Conservation (phyloP, 2,113 vertebrate species). For the Hippopotamus amphibius region DNA sequence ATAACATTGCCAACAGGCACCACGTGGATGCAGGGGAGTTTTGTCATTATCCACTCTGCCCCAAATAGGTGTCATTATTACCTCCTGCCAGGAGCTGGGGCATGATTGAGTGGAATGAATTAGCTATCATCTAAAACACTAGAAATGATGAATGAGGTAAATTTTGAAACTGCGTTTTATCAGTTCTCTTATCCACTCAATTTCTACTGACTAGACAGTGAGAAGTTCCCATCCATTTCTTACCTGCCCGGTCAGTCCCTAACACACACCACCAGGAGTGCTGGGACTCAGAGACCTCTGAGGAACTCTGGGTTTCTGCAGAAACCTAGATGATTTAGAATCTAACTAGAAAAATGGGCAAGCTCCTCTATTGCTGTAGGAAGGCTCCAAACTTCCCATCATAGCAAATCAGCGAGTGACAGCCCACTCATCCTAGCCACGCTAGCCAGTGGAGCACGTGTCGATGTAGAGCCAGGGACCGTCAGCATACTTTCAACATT, state of each 20-base stretch:
- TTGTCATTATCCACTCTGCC: constrained; percentile 68
- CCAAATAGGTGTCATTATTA: constrained; percentile 65
- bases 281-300: background rate
- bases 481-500: background rate
- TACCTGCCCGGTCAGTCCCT: background rate
- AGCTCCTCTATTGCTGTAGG: background rate
- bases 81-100: constrained; percentile 63
- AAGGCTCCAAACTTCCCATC: background rate
- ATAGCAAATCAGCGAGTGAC: background rate
- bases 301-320: background rate
- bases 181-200: constrained; percentile 51
- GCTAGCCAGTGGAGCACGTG: background rate
- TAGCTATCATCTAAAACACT: constrained; percentile 57
- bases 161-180: constrained; percentile 11
- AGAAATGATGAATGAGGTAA: constrained; percentile 69
- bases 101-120: constrained; percentile 55
- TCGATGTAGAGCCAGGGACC: background rate
- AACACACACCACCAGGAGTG: background rate
- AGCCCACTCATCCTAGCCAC: background rate
- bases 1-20: background rate
- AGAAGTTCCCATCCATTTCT: background rate
- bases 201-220: background rate
- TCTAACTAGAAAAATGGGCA: constrained; percentile 9
- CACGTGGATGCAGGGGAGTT: constrained; percentile 32
- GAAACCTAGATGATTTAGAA: background rate